Evolutionary conservation across 2,888 invertebrate genomes (phyloP).

Genomic region (Caenorhabditis virilis): DNA sequence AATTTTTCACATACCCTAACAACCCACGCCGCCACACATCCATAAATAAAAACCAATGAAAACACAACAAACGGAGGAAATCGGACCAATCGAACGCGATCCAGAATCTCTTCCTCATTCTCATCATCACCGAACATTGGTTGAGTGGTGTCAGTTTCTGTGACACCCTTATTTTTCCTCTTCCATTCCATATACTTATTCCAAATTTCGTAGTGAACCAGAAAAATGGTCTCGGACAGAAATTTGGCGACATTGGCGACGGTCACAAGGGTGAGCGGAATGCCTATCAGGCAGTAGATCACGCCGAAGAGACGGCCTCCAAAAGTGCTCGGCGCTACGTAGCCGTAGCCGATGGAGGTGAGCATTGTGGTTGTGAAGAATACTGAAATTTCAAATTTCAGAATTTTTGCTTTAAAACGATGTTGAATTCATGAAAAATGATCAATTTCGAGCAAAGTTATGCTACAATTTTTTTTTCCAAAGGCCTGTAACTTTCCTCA

Average conservation of each 20-base stretch:
- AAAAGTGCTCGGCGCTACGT: slow-evolving; percentile 63
- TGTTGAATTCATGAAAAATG: no score
- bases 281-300: slow-evolving; percentile 78
- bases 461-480: no score
- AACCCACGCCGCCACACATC: slow-evolving; percentile 59
- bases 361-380: slow-evolving; percentile 59
- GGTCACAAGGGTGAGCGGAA: slow-evolving; percentile 58
- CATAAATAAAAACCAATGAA: slow-evolving; percentile 63
- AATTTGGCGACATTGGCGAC: slow-evolving; percentile 67
- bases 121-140: slow-evolving; percentile 64
- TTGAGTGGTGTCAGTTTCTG: slow-evolving; percentile 26
- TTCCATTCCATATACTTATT: slow-evolving; percentile 60
- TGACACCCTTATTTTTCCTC: slow-evolving; percentile 35
- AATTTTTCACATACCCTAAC: slow-evolving; percentile 44
- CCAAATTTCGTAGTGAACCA: slow-evolving; percentile 64
- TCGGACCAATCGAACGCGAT: slow-evolving; percentile 60
- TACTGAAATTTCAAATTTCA: no score
- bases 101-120: slow-evolving; percentile 65
- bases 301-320: slow-evolving; percentile 85
- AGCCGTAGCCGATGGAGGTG: slow-evolving; percentile 63
- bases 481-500: no score
- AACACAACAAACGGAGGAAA: slow-evolving; percentile 67
- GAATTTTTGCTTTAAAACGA: no score
- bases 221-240: slow-evolving; percentile 63
- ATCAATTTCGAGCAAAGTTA: no score